These are phyloP conservation scores for Ciconia maguari DNA, from an alignment of 2,113 vertebrate genomes.

Conservation along the genomic window DNA sequence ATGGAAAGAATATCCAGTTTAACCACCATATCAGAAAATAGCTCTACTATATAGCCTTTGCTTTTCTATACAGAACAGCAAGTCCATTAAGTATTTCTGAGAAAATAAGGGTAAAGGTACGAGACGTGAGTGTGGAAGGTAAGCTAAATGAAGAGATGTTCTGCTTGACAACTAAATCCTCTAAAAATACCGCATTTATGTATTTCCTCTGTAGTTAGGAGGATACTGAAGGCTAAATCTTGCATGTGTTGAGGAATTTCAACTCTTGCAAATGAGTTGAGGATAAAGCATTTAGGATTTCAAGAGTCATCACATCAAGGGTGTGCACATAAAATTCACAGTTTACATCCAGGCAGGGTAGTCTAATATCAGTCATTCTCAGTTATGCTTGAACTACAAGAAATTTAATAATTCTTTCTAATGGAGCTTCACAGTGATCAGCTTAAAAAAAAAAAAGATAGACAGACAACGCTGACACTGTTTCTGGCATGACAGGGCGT, in stretches of 20 bases:
- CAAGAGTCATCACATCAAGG: background rate
- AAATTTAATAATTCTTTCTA: background rate
- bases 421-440: background rate
- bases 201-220: background rate
- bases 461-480: background rate
- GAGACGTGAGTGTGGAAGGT: accelerated
- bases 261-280: background rate
- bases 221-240: background rate
- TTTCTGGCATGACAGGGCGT: background rate
- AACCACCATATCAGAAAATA: background rate
- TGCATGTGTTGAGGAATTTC: background rate
- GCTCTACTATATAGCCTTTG: background rate
- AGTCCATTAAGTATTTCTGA: background rate
- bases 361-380: background rate
- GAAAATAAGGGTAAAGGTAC: background rate
- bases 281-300: background rate
- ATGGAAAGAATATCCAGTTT: background rate
- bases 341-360: background rate
- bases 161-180: background rate
- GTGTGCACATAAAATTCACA: background rate
- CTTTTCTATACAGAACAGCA: background rate
- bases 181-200: background rate
- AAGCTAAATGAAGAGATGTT: background rate
- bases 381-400: background rate
- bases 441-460: background rate